phyloP scores from a whole-genome alignment of 2,113 vertebrate genomes.

The Silurus meridionalis region DNA sequence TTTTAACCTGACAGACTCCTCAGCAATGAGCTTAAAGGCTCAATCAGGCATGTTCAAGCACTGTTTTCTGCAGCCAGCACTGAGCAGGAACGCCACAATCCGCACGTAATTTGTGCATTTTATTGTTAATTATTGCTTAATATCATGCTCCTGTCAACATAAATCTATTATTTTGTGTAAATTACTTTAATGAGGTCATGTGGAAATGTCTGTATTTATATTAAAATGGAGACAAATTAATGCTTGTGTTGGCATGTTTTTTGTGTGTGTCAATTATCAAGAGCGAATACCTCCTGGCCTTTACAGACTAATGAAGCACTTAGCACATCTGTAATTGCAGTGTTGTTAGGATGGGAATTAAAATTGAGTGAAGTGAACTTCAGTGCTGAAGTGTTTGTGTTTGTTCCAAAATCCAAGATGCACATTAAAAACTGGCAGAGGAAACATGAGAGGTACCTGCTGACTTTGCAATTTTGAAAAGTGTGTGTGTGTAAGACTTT shows the following conservation, averaged over 20 bases:
- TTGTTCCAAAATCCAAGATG: background rate
- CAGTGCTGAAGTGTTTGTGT: background rate
- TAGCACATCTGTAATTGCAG: no score
- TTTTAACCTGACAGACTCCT: background rate
- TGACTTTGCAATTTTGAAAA: background rate
- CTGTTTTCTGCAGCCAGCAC: background rate
- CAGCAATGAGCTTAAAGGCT: background rate
- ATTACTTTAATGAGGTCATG: background rate
- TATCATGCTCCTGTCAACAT: background rate
- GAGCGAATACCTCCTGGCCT: background rate
- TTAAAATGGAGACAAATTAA: background rate
- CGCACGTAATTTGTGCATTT: background rate
- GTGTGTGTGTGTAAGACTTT: background rate
- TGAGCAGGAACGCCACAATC: background rate
- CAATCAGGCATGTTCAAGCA: background rate
- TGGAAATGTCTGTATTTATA: background rate
- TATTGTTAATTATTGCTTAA: background rate
- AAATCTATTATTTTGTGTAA: background rate
- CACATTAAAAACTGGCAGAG: background rate
- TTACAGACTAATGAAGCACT: background rate
- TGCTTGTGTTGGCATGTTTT: background rate
- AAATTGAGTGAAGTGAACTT: background rate
- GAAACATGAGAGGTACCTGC: background rate
- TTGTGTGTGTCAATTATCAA: background rate
- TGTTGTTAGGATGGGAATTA: background rate